Evolutionary conservation across 2,888 invertebrate genomes (phyloP), one percentile per base, ranked within the genome.

Genomic region (Leptopterna dolabrata): DNA sequence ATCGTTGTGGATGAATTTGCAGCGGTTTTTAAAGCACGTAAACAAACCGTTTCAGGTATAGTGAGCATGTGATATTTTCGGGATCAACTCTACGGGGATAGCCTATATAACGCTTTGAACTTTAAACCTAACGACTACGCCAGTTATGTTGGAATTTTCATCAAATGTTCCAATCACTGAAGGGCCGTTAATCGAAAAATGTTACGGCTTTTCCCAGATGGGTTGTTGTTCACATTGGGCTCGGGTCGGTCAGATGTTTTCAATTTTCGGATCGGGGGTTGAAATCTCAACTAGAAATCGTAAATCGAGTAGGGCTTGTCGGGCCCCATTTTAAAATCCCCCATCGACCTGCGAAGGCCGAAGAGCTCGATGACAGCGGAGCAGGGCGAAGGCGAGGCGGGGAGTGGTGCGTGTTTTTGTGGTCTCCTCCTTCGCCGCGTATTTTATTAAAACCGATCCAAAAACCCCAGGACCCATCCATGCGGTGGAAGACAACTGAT

Each of bases 391-490:
- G 70, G 16, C 19, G 71, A 36, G 71, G 71, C 14, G n/a, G n/a
- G n/a, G n/a, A 19, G 70, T 3, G 73, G 14, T n/a, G 73, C 41
- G 36, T 36, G 73, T 73, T 73, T 73, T 73, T 73, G 73, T 73
- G 73, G 73, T 36, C 73, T 63, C 24, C 27, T 63, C 11, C 47
- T 19, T 63, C 63, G 73, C 73, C 41, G 30, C 73, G 36, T 73
- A 73, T 73, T 30, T 73, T 73, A 73, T 73, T 73, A 73, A 73
- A 73, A 73, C 73, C 73, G 73, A 73, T 36, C 41, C 63, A 19
- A 63, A 63, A 24, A 19, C 63, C 63, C 24, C 63, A 11, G 9
- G 24, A 63, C 13, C 73, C 41, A 30, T 71, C 30, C 36, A n/a
- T 73, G 73, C 73, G 73, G 73, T 30, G 73, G 73, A 19, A 73